Evolutionary conservation across 2,888 invertebrate species (phyloP).

Genomic region (Apodemia mormo): DNA sequence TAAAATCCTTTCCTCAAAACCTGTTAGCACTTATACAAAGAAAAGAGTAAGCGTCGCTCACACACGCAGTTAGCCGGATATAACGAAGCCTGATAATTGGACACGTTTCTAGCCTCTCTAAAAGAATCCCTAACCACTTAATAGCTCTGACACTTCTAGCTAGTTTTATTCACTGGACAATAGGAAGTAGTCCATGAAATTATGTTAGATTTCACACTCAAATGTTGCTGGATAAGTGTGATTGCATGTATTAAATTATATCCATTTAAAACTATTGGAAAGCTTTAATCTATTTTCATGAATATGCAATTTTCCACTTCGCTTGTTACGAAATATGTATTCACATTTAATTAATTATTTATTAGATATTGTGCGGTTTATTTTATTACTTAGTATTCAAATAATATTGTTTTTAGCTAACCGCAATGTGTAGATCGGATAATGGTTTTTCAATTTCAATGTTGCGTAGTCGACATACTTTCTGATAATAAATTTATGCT

Average conservation of each 20-base stretch:
- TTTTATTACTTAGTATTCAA: slow-evolving; percentile 20
- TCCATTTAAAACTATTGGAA: slow-evolving; percentile 26
- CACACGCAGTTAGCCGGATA: background rate
- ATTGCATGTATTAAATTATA: slow-evolving; percentile 21
- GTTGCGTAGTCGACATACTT: background rate
- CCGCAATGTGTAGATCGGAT: slow-evolving; percentile 6
- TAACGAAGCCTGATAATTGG: slow-evolving; percentile 20
- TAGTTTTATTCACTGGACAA: slow-evolving; percentile 29
- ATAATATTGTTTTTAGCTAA: slow-evolving; percentile 18
- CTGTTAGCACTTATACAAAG: slow-evolving; percentile 8
- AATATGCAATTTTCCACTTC: slow-evolving; percentile 31
- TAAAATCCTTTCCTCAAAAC: background rate
- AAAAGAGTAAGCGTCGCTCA: background rate
- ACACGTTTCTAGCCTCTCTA: slow-evolving; percentile 34
- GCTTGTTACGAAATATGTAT: slow-evolving; percentile 27
- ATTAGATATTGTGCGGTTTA: slow-evolving; percentile 23
- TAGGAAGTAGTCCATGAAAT: slow-evolving; percentile 57
- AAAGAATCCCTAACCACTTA: slow-evolving; percentile 31
- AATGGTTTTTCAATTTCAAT: background rate
- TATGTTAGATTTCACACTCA: slow-evolving; percentile 56
- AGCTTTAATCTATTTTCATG: slow-evolving; percentile 23
- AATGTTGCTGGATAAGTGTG: slow-evolving; percentile 50
- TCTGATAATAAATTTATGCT: background rate
- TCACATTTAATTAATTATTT: slow-evolving; percentile 28
- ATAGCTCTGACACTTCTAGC: slow-evolving; percentile 23